A percentile compares a stretch with the other conserved stretches of the same genome.
phyloP scores from a whole-genome alignment of 2,113 vertebrate species.

The Anhinga rufa region DNA sequence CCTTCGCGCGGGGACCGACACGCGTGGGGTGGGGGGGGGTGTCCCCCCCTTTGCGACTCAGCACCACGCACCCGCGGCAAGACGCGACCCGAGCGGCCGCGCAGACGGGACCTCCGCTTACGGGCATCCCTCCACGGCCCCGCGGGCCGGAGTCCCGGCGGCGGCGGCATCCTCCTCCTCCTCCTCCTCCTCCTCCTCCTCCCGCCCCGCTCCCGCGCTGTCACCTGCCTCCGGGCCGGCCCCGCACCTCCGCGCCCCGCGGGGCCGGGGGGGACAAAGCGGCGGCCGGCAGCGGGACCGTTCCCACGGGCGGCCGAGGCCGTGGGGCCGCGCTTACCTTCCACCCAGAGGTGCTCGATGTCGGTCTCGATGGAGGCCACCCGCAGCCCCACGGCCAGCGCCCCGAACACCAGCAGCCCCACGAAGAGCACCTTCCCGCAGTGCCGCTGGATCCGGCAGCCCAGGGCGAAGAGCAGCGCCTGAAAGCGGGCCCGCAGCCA shows the following conservation, averaged over 20 bases:
- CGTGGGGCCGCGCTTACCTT: conserved; percentile 83
- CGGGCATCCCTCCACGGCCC: neutral
- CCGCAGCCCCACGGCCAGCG: conserved; percentile 92
- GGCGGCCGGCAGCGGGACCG: neutral
- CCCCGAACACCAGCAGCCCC: conserved; percentile 92
- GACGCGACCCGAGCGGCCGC: neutral
- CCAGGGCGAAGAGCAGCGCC: conserved; percentile 92
- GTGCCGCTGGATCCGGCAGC: conserved; percentile 95
- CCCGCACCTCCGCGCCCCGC: neutral
- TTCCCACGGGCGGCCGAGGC: neutral
- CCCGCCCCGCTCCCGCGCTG: neutral
- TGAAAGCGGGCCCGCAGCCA: conserved; percentile 95
- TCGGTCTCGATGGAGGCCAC: conserved; percentile 94
- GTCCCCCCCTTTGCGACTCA: neutral
- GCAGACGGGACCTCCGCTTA: neutral
- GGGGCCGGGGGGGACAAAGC: neutral
- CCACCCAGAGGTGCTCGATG: conserved; percentile 97
- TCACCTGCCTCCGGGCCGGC: conserved; percentile 6
- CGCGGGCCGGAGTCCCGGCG: neutral
- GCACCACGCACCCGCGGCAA: neutral
- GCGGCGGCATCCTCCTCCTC: too few relatives aligned
- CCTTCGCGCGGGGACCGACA: neutral
- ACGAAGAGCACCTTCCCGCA: conserved; percentile 98
- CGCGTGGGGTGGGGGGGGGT: neutral
- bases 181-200: neutral